A percentile compares a stretch with the other conserved stretches of the same genome.
phyloP scores from a whole-genome alignment of 1,140 invertebrate genomes.

The Sycophaga agraensis region DNA sequence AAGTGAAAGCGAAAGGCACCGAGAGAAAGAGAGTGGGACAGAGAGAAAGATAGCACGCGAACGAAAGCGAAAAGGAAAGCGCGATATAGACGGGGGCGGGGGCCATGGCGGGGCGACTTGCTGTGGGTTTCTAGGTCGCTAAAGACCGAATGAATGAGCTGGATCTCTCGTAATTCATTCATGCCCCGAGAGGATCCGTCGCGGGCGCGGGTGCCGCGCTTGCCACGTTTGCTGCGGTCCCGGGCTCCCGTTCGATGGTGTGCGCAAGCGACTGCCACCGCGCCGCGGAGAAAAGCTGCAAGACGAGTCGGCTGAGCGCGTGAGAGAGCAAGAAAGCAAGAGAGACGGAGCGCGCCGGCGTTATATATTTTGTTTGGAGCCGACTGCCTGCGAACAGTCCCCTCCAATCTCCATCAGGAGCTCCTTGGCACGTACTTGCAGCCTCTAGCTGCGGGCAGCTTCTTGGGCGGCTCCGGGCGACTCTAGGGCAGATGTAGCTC shows the following conservation, averaged over 20 bases:
- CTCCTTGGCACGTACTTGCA: conserved; percentile 1
- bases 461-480: too few relatives aligned
- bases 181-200: conserved; percentile 45
- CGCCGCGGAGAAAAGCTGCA: conserved; percentile 21
- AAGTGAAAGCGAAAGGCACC: too few relatives aligned
- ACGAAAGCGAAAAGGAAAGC: conserved; percentile 11
- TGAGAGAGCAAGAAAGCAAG: not conserved
- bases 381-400: too few relatives aligned
- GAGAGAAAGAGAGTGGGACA: too few relatives aligned
- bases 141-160: conserved; percentile 54
- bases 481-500: too few relatives aligned
- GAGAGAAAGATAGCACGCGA: too few relatives aligned
- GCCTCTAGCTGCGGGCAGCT: too few relatives aligned
- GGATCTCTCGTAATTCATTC: conserved; percentile 54
- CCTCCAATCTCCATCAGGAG: too few relatives aligned
- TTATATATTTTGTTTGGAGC: conserved; percentile 1
- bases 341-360: not conserved
- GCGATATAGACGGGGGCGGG: conserved; percentile 34
- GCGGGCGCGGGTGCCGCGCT: not conserved
- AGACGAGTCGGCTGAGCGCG: conserved; percentile 16
- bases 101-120: too few relatives aligned
- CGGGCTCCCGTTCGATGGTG: too few relatives aligned
- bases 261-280: too few relatives aligned
- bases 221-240: conserved; percentile 1
- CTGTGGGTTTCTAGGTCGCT: conserved; percentile 53